Evolutionary conservation across 2,797 vertebrate species (phyloP), one percentile per base, ranked within the genome.

Genomic region (Myripristis murdjan): DNA sequence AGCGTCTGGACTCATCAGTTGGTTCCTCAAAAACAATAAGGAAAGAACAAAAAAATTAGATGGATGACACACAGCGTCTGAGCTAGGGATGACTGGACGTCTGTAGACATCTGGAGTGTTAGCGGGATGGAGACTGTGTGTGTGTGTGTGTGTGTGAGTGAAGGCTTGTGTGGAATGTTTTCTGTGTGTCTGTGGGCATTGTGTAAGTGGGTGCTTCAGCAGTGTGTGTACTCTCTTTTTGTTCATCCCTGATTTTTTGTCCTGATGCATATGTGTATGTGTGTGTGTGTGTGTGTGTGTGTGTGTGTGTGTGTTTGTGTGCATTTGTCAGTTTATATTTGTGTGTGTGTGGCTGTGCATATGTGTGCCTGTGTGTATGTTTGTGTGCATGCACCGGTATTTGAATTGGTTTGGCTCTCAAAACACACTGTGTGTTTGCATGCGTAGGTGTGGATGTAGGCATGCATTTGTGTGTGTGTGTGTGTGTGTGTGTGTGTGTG

Each of bases 11-110:
- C 68, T 79, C 76, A 80, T 87, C 82, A 61, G 69, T 67, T 47
- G 12, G 39, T 81, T 85, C 75, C 79, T 85, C 52, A 64, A 81
- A 86, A 86, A 87, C 63, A 87, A 88, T 75, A 75, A 69, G 64
- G 46, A 64, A 81, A 79, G 70, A 80, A 75, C 71, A 71, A 77
- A 82, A 75, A 81, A 77, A 66, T 5, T 6, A 73, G 74, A 87
- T 85, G 63, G 87, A 88, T 89, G 79, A 86, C 83, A 84, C 78
- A 87, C 62, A 44, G 69, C 22, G 74, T 87, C 79, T 84, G 78
- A 81, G 82, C 76, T 24, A 4, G 3, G 73, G 43, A 87, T 88
- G 82, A 91, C 82, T 87, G 70, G 65, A 81, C 79, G 84, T 90
- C 85, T 88, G 67, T 61, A 86, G 76, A 88, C 78, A 83, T 86